Conservation (phyloP, 2,113 vertebrate species). For the Anhinga rufa region DNA sequence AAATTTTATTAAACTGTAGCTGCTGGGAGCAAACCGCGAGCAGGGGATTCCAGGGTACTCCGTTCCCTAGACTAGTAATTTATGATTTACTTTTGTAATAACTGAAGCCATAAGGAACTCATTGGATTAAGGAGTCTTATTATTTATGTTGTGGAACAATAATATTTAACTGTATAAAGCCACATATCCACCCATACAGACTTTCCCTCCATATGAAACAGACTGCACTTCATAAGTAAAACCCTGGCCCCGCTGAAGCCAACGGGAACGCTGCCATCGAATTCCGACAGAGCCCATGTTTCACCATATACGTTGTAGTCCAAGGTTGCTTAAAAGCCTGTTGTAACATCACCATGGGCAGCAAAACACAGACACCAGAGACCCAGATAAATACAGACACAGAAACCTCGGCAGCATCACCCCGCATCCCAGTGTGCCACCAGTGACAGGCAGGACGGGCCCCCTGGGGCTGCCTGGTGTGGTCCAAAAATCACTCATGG, state of each 20-base stretch:
- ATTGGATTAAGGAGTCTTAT: not conserved
- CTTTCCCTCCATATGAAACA: not conserved
- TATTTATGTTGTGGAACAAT: not conserved
- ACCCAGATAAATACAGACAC: not conserved
- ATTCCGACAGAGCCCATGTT: not conserved
- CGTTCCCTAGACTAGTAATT: not conserved
- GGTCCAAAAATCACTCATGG: not conserved
- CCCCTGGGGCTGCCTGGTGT: fast-evolving
- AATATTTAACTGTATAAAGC: not conserved
- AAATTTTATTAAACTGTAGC: slow-evolving; percentile 40
- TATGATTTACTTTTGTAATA: not conserved
- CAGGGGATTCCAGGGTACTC: not conserved
- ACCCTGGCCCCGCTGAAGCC: not conserved
- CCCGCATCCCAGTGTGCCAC: not conserved
- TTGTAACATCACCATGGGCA: not conserved
- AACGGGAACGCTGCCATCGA: not conserved
- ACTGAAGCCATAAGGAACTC: slow-evolving; percentile 1
- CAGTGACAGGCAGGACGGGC: not conserved
- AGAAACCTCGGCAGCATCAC: not conserved
- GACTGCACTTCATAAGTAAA: not conserved
- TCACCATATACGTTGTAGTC: fast-evolving
- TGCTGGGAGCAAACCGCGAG: not conserved
- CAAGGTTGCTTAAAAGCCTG: slow-evolving; percentile 12
- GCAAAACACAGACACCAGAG: not conserved
- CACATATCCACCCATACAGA: not conserved